A percentile compares a stretch with the other conserved stretches of the same genome.
phyloP scores from a whole-genome alignment of 2,888 invertebrate species.

The Amphipoea lucens region DNA sequence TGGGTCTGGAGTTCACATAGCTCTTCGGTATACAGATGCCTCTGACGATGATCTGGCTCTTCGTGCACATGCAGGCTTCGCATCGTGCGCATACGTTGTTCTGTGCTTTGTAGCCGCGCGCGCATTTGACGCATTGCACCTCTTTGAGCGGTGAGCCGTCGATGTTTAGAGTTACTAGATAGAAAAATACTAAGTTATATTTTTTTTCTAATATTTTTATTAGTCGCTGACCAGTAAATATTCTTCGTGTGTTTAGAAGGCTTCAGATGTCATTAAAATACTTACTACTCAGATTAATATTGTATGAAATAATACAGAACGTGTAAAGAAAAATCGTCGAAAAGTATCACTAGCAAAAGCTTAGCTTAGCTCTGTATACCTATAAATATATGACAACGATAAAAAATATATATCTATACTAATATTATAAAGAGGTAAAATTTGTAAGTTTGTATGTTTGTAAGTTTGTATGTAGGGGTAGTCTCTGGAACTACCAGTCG shows the following conservation, averaged over 20 bases:
- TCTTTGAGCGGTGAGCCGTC: slow-evolving; percentile 85
- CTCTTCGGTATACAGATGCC: slow-evolving; percentile 80
- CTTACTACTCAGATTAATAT: neutral
- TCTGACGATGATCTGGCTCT: slow-evolving; percentile 76
- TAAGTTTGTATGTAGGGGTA: too few species aligned
- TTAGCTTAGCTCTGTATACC: neutral
- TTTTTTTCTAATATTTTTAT: neutral
- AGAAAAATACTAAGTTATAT: neutral
- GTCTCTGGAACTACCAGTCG: too few species aligned
- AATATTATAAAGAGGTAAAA: too few species aligned
- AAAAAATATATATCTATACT: too few species aligned
- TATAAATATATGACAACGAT: neutral
- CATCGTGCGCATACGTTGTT: slow-evolving; percentile 81
- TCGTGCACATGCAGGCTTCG: slow-evolving; percentile 78
- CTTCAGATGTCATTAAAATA: neutral
- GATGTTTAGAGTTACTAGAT: slow-evolving; percentile 83
- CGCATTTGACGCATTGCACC: slow-evolving; percentile 85
- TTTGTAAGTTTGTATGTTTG: too few species aligned
- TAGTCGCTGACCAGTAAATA: neutral
- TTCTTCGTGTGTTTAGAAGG: neutral
- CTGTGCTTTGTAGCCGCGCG: slow-evolving; percentile 77
- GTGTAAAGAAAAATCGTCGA: neutral
- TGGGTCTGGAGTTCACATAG: slow-evolving; percentile 79
- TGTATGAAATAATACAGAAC: neutral
- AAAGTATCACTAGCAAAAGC: neutral